Evolutionary conservation across 2,888 invertebrate genomes (phyloP).

Genomic region (Himalopsyche japonica): DNA sequence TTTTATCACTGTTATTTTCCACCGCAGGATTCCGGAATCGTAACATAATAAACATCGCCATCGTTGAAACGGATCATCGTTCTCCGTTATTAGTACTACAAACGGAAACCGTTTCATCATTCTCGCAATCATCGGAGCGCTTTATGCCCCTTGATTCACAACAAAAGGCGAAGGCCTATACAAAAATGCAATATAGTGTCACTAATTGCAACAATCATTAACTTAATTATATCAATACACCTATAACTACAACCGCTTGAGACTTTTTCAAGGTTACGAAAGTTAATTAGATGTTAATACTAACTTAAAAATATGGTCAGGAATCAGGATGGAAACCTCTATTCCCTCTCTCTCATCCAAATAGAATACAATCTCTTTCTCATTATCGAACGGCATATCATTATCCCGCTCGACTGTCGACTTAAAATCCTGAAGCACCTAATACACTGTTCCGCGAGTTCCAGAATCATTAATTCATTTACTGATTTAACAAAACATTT

Average conservation of each 20-base stretch:
- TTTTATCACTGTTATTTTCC: not conserved
- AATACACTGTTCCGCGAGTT: not conserved
- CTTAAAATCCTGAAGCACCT: not conserved
- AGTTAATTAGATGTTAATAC: slow-evolving; percentile 7
- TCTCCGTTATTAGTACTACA: not conserved
- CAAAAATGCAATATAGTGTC: slow-evolving; percentile 14
- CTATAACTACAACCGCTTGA: slow-evolving; percentile 17
- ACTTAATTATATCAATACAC: slow-evolving; percentile 19
- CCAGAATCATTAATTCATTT: slow-evolving; percentile 26
- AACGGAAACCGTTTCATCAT: not conserved
- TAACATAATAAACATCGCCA: not conserved
- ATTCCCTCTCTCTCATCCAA: not conserved
- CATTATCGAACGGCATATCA: not conserved
- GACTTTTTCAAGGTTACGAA: slow-evolving; percentile 3
- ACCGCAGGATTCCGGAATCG: not conserved
- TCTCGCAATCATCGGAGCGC: not conserved
- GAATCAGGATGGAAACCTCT: slow-evolving; percentile 11
- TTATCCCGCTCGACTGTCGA: not conserved
- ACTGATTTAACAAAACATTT: slow-evolving; percentile 29
- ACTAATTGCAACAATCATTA: slow-evolving; percentile 20
- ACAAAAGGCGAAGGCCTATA: slow-evolving; percentile 5
- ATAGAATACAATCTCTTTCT: not conserved
- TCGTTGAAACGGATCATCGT: not conserved
- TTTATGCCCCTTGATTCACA: not conserved
- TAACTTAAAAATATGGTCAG: slow-evolving; percentile 23